Conservation (phyloP, 2,113 vertebrate genomes). For the Leucosticte australis region DNA sequence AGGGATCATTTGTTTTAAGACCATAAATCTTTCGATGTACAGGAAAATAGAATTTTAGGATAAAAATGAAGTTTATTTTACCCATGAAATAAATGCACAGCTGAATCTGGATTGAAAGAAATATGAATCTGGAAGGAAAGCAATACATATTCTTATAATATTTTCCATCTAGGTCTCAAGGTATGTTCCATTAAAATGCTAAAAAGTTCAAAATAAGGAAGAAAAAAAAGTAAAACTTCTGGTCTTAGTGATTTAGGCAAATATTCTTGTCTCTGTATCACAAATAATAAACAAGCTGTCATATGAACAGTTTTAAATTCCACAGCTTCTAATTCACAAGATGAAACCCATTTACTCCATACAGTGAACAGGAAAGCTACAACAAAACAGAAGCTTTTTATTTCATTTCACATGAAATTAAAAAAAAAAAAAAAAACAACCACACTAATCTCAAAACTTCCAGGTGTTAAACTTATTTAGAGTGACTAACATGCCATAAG, state of each 20-base stretch:
- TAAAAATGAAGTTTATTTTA: not conserved
- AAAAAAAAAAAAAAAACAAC: not conserved
- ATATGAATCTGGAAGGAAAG: not conserved
- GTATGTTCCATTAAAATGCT: not conserved
- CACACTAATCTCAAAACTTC: not conserved
- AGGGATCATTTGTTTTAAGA: not conserved
- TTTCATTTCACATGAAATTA: not conserved
- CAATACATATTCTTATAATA: not conserved
- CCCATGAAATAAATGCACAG: not conserved
- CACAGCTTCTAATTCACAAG: not conserved
- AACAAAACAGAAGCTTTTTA: not conserved
- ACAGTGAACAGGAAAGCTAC: not conserved
- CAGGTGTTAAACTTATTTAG: not conserved
- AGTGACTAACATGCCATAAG: not conserved
- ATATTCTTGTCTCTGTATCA: not conserved
- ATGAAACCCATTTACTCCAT: not conserved
- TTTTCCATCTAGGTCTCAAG: not conserved
- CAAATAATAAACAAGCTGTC: not conserved
- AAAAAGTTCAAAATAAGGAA: not conserved
- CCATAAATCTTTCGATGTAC: not conserved
- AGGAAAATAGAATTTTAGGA: not conserved
- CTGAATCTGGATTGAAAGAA: not conserved
- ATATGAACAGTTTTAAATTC: not conserved
- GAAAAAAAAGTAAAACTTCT: not conserved
- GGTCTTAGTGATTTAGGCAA: not conserved